phyloP scores from a whole-genome alignment of 1,140 invertebrate species.

The Bombus impatiens region DNA sequence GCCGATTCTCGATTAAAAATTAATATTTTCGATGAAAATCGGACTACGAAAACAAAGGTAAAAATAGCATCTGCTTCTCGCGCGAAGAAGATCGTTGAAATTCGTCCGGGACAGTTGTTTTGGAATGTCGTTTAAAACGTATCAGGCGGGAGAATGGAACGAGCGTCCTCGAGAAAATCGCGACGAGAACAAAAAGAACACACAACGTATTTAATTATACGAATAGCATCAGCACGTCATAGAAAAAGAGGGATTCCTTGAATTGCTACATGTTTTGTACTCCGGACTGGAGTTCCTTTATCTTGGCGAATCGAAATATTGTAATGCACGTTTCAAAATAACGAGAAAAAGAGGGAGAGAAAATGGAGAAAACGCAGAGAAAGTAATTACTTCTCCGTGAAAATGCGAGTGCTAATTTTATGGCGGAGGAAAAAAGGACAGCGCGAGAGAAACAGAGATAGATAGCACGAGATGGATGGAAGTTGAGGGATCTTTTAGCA shows the following conservation, averaged over 20 bases:
- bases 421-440: neutral
- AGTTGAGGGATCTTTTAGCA: slow-evolving; percentile 43
- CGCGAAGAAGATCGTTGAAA: neutral
- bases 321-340: neutral
- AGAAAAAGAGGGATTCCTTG: neutral
- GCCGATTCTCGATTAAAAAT: neutral
- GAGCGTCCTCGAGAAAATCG: neutral
- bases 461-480: neutral
- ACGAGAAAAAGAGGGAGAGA: neutral
- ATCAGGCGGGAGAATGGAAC: neutral
- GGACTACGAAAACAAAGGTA: neutral
- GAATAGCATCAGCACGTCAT: neutral
- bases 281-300: neutral
- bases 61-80: neutral
- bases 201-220: neutral
- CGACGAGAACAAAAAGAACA: neutral
- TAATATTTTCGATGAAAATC: neutral
- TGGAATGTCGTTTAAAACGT: neutral
- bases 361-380: slow-evolving; percentile 2
- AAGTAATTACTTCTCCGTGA: slow-evolving; percentile 46
- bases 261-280: neutral
- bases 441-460: neutral
- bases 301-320: neutral
- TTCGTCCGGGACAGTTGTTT: neutral
- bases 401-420: slow-evolving; percentile 45